These are phyloP conservation scores for Syngnathus scovelli DNA, from an alignment of 2,113 vertebrate genomes.

Conservation along the genomic window DNA sequence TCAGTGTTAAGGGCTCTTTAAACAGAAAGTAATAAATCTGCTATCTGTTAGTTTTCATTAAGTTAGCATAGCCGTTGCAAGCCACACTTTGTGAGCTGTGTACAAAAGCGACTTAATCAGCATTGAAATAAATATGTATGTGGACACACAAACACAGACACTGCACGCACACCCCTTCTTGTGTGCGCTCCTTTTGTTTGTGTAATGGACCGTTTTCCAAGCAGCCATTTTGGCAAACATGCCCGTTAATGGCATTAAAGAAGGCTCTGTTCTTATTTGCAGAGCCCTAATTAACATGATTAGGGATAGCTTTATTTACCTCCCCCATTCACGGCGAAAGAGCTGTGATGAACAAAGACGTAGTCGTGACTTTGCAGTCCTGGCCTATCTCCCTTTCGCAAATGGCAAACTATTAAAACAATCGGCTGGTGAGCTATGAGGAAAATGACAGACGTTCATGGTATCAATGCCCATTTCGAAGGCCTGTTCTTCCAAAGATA, in stretches of 20 bases:
- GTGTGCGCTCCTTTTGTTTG: not conserved
- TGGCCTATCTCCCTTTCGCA: not conserved
- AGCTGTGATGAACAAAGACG: not conserved
- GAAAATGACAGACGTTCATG: not conserved
- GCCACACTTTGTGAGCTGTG: constrained; percentile 31
- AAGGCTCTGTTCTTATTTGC: not conserved
- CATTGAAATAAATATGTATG: constrained; percentile 7
- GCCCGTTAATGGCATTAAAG: constrained; percentile 1
- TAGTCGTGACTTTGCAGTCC: not conserved
- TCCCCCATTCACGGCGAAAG: not conserved
- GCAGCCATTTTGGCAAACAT: constrained; percentile 1
- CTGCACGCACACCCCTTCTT: constrained; percentile 4
- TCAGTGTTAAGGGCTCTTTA: constrained; percentile 29
- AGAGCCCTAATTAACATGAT: not conserved
- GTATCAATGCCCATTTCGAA: not conserved
- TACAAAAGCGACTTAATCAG: constrained; percentile 11
- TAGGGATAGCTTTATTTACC: not conserved
- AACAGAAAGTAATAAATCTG: constrained; percentile 36
- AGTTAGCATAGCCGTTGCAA: constrained; percentile 17
- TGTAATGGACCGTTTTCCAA: constrained; percentile 4
- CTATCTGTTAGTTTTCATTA: constrained; percentile 22
- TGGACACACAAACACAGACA: too few relatives aligned
- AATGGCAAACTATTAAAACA: not conserved
- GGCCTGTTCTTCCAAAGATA: constrained; percentile 21
- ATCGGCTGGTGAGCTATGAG: not conserved